Evolutionary conservation across 2,113 vertebrate genomes (phyloP), one percentile per base, ranked within the genome.

Genomic region (Nestor notabilis): DNA sequence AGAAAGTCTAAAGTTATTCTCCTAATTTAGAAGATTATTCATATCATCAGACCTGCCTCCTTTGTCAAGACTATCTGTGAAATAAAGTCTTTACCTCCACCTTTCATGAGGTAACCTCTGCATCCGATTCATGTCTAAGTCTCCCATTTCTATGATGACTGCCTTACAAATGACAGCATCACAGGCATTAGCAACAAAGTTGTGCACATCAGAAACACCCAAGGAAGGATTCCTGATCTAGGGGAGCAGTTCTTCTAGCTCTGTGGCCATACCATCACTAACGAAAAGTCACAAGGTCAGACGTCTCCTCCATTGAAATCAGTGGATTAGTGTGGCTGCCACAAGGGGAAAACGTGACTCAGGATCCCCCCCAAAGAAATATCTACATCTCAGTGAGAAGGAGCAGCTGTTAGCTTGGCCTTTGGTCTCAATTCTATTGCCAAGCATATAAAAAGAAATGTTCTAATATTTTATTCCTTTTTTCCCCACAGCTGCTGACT

Each of bases 371-470:
- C 53, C 56, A 24, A 85, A 58, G 70, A 91, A 93, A 90, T n/a
- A 61, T 91, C 70, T 79, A 35, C 53, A 74, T 76, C 87, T 91
- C 87, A 91, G 47, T 2, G 2, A 93, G 74, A 93, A 95, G 11
- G 46, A 96, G 87, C 95, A 97, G 94, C 94, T 96, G 95, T 75
- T 93, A 81, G 61, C 85, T 94, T 95, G 85, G 94, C 91, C 93
- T 95, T 94, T 95, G 84, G 65, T 95, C 94, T 93, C 71, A 52
- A 11, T 80, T 93, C 93, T 94, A 92, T 77, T 93, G 90, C 90
- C 85, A 95, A 94, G 70, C 35, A 64, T 64, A 97, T 96, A 94
- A 96, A 95, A 95, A 95, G 29, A 91, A 94, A 91, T 71, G 71
- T 85, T 96, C 79, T 78, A 83, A 65, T 89, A 88, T 89, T 93